Base-by-base conservation (phyloP, 2,888 invertebrate genomes). In the Chymomyza fuscimana region DNA sequence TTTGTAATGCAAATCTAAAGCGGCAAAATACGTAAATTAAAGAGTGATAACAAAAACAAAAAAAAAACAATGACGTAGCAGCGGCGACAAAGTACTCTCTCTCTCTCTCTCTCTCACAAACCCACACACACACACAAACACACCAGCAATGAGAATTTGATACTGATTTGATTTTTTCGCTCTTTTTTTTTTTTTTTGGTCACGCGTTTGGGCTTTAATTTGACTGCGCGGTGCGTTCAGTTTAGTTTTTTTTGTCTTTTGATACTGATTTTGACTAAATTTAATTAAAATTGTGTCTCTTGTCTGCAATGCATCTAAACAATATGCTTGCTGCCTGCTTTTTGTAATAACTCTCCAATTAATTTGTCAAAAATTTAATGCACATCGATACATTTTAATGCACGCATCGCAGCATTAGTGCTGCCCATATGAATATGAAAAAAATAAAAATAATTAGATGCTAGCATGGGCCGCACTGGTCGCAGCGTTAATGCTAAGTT, bases 161-260 rank as follows among this genome's bases (percentile, higher is more conserved):
- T 72, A 80, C 83, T 81, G 81, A 86, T 81, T 82, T 80, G 84
- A 80, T 75, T 83, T 69, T 54, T n/a, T 54, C n/a, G 79, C 70
- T 72, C 73, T 82, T 70, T 75, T 72, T 70, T 70, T 82, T 70
- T 75, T 72, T 74, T 82, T 76, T 68, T 82, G 73, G 86, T 82
- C 83, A 86, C 86, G 82, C 81, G 83, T 82, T 76, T 82, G 71
- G 76, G 78, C 74, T 82, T 77, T 82, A 77, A 74, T 80, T 79
- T 66, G 72, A 64, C 65, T 67, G 63, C 64, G 56, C 29, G 56
- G 56, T 60, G 64, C 65, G 65, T 46, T 46, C 12, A 46, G 69
- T 61, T 61, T 63, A 12, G 40, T 15, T 10, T 12, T 32, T 19
- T 7, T 32, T 32, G 3, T 32, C 9, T 32, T 7, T 32, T 32